Evolutionary conservation across 2,888 invertebrate genomes (phyloP).

Genomic region (Apamea crenata): DNA sequence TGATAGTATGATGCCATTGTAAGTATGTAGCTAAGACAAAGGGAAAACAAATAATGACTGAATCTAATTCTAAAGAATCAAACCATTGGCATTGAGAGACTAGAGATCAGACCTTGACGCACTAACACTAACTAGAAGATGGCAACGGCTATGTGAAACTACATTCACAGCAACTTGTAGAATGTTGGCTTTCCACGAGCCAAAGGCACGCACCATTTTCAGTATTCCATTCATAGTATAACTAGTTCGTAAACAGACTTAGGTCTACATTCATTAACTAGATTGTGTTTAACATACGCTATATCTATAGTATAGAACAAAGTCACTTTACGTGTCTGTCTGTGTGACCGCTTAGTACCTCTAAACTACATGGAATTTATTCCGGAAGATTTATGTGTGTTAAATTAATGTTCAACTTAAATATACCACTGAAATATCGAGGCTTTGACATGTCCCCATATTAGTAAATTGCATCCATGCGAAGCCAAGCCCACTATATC

Average conservation of each 20-base stretch:
- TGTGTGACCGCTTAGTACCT: background rate
- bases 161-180: conserved; percentile 40
- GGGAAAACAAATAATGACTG: conserved; percentile 10
- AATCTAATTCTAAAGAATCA: conserved; percentile 11
- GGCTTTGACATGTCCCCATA: background rate
- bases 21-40: conserved; percentile 4
- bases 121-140: conserved; percentile 9
- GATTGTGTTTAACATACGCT: conserved; percentile 3
- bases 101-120: conserved; percentile 24
- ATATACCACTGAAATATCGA: background rate
- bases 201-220: conserved; percentile 35
- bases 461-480: background rate
- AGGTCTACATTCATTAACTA: conserved; percentile 44
- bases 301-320: background rate
- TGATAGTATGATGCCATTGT: background rate
- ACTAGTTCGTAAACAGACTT: conserved; percentile 19
- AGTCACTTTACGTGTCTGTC: background rate
- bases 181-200: conserved; percentile 42
- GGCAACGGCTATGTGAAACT: conserved; percentile 33
- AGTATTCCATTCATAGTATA: conserved; percentile 40
- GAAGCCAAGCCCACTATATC: too few relatives aligned
- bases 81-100: conserved; percentile 19
- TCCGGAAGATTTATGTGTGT: background rate
- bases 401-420: background rate
- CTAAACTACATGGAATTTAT: too few relatives aligned